These are phyloP conservation scores for Stictocephala bisonia DNA, from an alignment of 2,888 invertebrate species.

Conservation along the genomic window DNA sequence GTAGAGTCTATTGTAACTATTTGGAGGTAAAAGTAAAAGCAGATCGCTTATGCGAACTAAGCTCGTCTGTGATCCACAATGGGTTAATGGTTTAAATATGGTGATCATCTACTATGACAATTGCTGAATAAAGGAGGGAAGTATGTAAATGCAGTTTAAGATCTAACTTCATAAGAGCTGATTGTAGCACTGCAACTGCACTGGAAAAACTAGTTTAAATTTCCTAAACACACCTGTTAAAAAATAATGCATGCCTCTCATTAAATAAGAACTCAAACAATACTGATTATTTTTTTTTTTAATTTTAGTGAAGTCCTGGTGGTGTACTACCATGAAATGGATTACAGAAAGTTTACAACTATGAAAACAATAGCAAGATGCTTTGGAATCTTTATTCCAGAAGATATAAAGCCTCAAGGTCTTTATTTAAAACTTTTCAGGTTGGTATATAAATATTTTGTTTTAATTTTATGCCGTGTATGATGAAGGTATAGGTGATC, in stretches of 20 bases:
- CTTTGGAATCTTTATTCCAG: slow-evolving; percentile 53
- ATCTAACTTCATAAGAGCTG: no score
- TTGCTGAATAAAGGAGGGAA: no score
- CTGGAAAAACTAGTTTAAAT: no score
- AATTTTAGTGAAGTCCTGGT: slow-evolving; percentile 50
- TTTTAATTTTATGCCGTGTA: neutral
- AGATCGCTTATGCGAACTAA: no score
- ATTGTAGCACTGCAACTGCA: no score
- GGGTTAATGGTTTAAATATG: no score
- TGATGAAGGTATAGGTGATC: neutral
- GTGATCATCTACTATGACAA: no score
- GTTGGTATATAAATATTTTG: neutral
- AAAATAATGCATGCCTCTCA: neutral
- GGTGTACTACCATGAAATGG: slow-evolving; percentile 52
- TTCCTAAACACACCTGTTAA: no score
- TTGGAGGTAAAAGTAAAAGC: no score
- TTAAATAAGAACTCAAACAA: neutral
- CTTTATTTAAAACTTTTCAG: slow-evolving; percentile 53
- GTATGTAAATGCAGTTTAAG: no score
- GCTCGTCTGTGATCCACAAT: no score
- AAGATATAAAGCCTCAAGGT: slow-evolving; percentile 48
- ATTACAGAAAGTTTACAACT: slow-evolving; percentile 44
- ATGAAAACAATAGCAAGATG: slow-evolving; percentile 52
- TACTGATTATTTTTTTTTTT: neutral
- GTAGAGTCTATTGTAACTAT: no score